These are phyloP conservation scores for Rhyacophila brunnea DNA, from an alignment of 1,140 invertebrate species.

Conservation along the genomic window DNA sequence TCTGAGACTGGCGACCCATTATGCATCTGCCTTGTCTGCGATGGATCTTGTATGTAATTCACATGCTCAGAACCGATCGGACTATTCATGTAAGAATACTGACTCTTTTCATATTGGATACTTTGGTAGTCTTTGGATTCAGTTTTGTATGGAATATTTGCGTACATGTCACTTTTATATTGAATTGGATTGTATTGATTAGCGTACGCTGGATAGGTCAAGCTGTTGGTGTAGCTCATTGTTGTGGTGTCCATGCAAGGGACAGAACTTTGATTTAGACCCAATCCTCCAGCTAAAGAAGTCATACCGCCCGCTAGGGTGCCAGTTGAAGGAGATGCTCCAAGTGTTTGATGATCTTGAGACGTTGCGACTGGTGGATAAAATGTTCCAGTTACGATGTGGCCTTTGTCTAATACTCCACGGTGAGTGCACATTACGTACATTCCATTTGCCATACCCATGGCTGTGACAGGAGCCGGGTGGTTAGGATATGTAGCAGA, in stretches of 20 bases:
- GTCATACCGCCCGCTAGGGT: conserved; percentile 45
- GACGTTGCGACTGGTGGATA: conserved; percentile 79
- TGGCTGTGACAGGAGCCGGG: conserved; percentile 66
- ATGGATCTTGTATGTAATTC: conserved; percentile 53
- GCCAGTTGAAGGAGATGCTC: conserved; percentile 47
- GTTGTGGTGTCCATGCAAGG: conserved; percentile 29
- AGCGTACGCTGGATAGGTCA: conserved; percentile 50
- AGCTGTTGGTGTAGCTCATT: conserved; percentile 40
- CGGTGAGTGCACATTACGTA: conserved; percentile 83
- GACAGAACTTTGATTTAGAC: conserved; percentile 22
- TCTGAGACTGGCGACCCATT: conserved; percentile 54
- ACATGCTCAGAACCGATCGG: conserved; percentile 39
- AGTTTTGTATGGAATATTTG: conserved; percentile 53
- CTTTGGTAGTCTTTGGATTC: conserved; percentile 52
- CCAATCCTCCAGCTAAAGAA: conserved; percentile 8
- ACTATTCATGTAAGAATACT: conserved; percentile 34
- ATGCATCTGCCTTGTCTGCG: conserved; percentile 43
- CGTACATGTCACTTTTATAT: conserved; percentile 52
- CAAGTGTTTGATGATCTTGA: conserved; percentile 67
- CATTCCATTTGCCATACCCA: conserved; percentile 80
- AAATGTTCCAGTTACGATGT: conserved; percentile 78
- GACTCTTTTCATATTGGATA: conserved; percentile 27
- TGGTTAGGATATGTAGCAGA: conserved; percentile 41
- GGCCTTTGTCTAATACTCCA: conserved; percentile 72
- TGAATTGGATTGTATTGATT: conserved; percentile 47